Conservation (phyloP, 2,888 invertebrate species). For the Arctia plantaginis region DNA sequence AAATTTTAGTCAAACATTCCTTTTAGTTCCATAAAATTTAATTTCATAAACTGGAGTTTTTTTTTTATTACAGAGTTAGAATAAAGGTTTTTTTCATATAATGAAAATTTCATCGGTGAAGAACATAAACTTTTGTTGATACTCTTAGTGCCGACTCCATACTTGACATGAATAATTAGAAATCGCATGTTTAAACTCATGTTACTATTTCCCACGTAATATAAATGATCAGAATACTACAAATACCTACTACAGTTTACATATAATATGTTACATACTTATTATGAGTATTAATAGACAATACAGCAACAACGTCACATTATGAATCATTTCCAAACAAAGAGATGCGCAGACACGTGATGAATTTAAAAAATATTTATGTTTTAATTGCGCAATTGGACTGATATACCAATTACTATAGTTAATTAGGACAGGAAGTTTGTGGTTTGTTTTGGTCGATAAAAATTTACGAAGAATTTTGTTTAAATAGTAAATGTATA, state of each 20-base stretch:
- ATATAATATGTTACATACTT: background rate
- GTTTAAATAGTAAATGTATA: background rate
- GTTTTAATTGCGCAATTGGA: constrained; percentile 40
- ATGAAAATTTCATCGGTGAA: background rate
- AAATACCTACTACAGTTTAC: constrained; percentile 9
- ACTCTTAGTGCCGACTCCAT: background rate
- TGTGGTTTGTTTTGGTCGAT: constrained; percentile 14
- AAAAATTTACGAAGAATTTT: constrained; percentile 2
- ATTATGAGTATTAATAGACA: constrained; percentile 15
- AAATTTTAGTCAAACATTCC: constrained; percentile 37
- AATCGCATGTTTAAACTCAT: background rate
- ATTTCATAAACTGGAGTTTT: background rate
- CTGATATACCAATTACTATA: constrained; percentile 11
- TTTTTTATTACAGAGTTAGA: background rate
- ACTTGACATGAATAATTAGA: background rate
- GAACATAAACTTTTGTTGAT: background rate
- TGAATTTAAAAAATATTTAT: constrained; percentile 38
- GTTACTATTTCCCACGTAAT: constrained; percentile 1
- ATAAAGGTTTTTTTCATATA: background rate
- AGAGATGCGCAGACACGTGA: constrained; percentile 45
- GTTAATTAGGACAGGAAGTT: constrained; percentile 19
- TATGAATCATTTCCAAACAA: constrained; percentile 47
- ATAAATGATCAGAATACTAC: constrained; percentile 13
- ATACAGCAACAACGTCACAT: constrained; percentile 16
- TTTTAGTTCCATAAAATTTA: background rate